Percentiles rank a stretch among this genome's conserved stretches.
phyloP scores from a whole-genome alignment of 1,140 invertebrate genomes.

The Hestina assimilis region DNA sequence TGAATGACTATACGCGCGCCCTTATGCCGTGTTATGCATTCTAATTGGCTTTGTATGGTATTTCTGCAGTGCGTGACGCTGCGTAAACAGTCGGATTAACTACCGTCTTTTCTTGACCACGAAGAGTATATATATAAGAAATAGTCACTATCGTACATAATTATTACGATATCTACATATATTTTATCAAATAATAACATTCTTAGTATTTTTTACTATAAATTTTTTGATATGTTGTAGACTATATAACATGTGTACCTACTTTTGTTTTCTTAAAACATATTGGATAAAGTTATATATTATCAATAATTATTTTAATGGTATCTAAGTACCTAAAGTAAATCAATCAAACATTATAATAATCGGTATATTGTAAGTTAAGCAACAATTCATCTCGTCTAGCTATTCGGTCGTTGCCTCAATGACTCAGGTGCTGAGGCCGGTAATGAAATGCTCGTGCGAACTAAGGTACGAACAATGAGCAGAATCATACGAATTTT shows the following conservation, averaged over 20 bases:
- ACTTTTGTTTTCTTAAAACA: too few species aligned
- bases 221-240: too few species aligned
- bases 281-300: too few species aligned
- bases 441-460: neutral
- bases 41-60: constrained; percentile 50
- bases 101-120: constrained; percentile 2
- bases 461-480: too few species aligned
- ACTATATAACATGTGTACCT: too few species aligned
- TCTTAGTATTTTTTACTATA: too few species aligned
- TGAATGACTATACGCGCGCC: constrained; percentile 25
- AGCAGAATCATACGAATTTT: neutral
- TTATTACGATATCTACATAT: too few species aligned
- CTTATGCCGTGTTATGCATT: constrained; percentile 47
- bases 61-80: constrained; percentile 30
- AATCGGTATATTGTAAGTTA: neutral
- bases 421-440: constrained; percentile 1
- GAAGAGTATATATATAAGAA: neutral
- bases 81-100: constrained; percentile 1
- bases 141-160: too few species aligned
- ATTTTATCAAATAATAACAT: too few species aligned
- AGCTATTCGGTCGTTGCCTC: constrained; percentile 1
- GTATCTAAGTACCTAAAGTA: too few species aligned
- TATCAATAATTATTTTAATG: neutral
- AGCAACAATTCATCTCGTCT: neutral
- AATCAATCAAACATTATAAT: too few species aligned